A percentile compares a stretch with the other conserved stretches of the same genome.
phyloP scores from a whole-genome alignment of 2,113 vertebrate species.

The Chamaetylas fuelleborni region DNA sequence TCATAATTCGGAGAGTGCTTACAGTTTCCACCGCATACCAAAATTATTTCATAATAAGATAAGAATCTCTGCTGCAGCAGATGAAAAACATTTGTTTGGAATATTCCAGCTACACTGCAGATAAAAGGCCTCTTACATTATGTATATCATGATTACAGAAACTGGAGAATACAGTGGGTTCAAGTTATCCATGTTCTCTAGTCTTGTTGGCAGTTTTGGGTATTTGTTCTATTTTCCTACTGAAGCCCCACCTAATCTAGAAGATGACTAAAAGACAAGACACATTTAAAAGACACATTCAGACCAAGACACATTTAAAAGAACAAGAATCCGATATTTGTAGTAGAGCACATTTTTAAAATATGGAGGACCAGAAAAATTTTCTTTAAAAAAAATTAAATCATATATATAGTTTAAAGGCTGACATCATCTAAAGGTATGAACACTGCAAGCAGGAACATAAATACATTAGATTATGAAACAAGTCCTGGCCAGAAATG shows the following conservation, averaged over 20 bases:
- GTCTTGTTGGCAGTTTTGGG: not conserved
- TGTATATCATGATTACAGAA: not conserved
- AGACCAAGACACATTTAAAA: not conserved
- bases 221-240: not conserved
- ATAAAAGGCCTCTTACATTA: not conserved
- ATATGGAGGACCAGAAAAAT: not conserved
- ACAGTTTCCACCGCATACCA: not conserved
- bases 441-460: not conserved
- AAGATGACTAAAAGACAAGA: not conserved
- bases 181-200: not conserved
- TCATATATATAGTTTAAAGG: not conserved
- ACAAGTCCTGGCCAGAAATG: not conserved
- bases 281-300: not conserved
- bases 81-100: not conserved
- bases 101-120: not conserved
- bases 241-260: not conserved
- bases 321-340: not conserved
- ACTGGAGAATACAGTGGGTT: not conserved
- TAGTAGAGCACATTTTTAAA: not conserved
- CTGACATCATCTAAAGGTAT: not conserved
- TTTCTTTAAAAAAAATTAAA: not conserved
- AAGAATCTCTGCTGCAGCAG: not conserved
- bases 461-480: not conserved
- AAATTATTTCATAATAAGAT: slow-evolving; percentile 35
- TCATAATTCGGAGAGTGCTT: not conserved